Percentiles rank a stretch among this genome's conserved stretches.
Conservation (phyloP, 2,888 invertebrate genomes). For the Stictocephala bisonia region DNA sequence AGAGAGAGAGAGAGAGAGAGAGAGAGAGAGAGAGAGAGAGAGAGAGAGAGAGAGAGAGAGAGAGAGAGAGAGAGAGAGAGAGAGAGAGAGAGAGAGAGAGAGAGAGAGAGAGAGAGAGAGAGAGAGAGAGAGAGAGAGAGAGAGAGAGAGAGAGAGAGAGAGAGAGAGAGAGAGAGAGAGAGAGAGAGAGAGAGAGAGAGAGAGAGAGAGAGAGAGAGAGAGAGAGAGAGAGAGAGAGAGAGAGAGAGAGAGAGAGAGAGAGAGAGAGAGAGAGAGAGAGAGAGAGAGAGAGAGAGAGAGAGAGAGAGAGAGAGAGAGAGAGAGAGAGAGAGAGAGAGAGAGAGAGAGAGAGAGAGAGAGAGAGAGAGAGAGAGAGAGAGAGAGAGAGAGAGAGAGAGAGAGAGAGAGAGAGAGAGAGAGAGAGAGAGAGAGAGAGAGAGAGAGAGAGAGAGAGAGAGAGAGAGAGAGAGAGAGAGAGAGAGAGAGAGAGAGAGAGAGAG, state of each 20-base stretch:
- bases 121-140: constrained; percentile 13
- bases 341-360: constrained; percentile 13
- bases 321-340: constrained; percentile 1
- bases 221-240: neutral
- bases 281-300: neutral
- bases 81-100: constrained; percentile 2
- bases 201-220: neutral
- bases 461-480: constrained; percentile 13
- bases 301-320: neutral
- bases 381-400: constrained; percentile 3
- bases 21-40: constrained; percentile 6
- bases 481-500: constrained; percentile 13
- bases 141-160: constrained; percentile 13
- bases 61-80: constrained; percentile 13
- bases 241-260: neutral
- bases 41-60: constrained; percentile 13
- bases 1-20: constrained; percentile 1
- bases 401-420: neutral
- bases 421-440: constrained; percentile 10
- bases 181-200: neutral
- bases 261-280: neutral
- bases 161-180: constrained; percentile 1
- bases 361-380: neutral
- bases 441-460: constrained; percentile 13
- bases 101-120: constrained; percentile 4